phyloP scores from a whole-genome alignment of 2,888 invertebrate genomes.

The Tenthredo distinguenda region DNA sequence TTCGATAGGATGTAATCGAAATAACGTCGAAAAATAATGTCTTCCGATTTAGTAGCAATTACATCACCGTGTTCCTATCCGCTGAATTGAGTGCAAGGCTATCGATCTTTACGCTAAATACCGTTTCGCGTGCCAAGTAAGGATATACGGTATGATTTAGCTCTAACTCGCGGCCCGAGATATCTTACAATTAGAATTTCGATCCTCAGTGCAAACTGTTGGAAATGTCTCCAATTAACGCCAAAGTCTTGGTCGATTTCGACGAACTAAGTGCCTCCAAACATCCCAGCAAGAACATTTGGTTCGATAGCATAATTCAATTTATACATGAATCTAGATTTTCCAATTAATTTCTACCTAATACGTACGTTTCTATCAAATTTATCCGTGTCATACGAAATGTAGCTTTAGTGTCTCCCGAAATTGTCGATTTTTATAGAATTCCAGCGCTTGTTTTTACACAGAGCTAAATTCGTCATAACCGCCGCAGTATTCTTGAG shows the following conservation, averaged over 20 bases:
- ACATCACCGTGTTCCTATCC: background rate
- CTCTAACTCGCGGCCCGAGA: background rate
- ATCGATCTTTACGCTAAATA: slow-evolving; percentile 55
- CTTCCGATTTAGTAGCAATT: background rate
- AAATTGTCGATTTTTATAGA: too few relatives aligned
- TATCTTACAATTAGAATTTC: slow-evolving; percentile 37
- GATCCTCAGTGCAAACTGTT: background rate
- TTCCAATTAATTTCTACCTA: background rate
- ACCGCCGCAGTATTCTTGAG: too few relatives aligned
- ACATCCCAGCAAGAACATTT: background rate
- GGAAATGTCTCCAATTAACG: background rate
- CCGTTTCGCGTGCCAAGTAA: slow-evolving; percentile 56
- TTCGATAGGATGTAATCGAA: background rate
- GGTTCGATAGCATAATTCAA: background rate
- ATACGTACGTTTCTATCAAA: background rate
- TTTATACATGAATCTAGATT: background rate
- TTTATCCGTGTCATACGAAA: too few relatives aligned
- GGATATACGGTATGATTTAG: slow-evolving; percentile 53
- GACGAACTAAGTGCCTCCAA: background rate
- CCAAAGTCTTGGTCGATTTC: slow-evolving; percentile 25
- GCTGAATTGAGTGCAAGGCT: slow-evolving; percentile 28
- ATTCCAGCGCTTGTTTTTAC: too few relatives aligned
- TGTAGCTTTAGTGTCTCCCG: too few relatives aligned
- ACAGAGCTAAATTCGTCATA: too few relatives aligned
- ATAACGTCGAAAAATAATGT: background rate